A percentile compares a stretch with the other conserved stretches of the same genome.
Evolutionary conservation across 2,113 vertebrate species (phyloP).

Genomic region (Ammodytes marinus): DNA sequence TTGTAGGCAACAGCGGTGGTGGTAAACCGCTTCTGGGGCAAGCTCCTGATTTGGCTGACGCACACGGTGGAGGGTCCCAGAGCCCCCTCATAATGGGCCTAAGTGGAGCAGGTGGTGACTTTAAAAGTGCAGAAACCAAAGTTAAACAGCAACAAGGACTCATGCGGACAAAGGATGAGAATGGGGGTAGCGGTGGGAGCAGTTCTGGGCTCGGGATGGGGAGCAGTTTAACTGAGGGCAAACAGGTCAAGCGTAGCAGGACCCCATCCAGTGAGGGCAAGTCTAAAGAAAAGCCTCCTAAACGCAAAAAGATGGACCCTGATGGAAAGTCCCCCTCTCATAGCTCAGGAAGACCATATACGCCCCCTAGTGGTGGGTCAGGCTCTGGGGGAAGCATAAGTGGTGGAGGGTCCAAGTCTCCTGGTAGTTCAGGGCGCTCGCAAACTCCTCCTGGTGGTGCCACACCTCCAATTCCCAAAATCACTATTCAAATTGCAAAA

Average conservation of each 20-base stretch:
- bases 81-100: slow-evolving; percentile 90
- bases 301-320: slow-evolving; percentile 94
- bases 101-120: slow-evolving; percentile 63
- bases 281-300: slow-evolving; percentile 96
- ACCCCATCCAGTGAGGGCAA: slow-evolving; percentile 97
- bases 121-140: slow-evolving; percentile 90
- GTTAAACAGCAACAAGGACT: slow-evolving; percentile 78
- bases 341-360: slow-evolving; percentile 93
- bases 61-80: slow-evolving; percentile 89
- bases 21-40: slow-evolving; percentile 85
- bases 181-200: slow-evolving; percentile 84
- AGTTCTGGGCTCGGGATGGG: slow-evolving; percentile 83
- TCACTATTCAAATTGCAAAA: slow-evolving; percentile 98
- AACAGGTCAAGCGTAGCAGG: slow-evolving; percentile 94
- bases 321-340: slow-evolving; percentile 97
- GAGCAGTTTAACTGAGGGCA: slow-evolving; percentile 87
- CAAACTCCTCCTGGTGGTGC: slow-evolving; percentile 96
- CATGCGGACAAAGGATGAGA: slow-evolving; percentile 85
- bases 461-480: slow-evolving; percentile 97
- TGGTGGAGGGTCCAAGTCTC: slow-evolving; percentile 95
- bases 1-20: slow-evolving; percentile 79
- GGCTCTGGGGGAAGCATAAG: slow-evolving; percentile 87
- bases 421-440: slow-evolving; percentile 94
- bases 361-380: slow-evolving; percentile 93
- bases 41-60: slow-evolving; percentile 91